Evolutionary conservation across 1,140 invertebrate species (phyloP).

Genomic region (Calliopsis andreniformis): DNA sequence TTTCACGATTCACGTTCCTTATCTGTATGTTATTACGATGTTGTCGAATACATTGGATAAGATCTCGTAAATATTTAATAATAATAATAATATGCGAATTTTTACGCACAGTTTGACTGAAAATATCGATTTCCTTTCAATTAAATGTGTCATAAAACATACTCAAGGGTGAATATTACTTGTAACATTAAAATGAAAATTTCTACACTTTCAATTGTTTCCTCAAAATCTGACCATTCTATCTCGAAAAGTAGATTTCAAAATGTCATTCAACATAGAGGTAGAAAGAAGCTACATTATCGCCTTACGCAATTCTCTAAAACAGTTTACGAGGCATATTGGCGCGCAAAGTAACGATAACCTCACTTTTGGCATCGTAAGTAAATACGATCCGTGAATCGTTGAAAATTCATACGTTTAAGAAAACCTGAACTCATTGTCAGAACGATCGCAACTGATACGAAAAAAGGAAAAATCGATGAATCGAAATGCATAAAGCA

Average conservation of each 20-base stretch:
- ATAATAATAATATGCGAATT: too few species aligned
- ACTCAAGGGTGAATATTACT: too few species aligned
- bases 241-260: not conserved
- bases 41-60: too few species aligned
- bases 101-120: too few species aligned
- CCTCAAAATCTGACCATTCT: not conserved
- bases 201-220: not conserved
- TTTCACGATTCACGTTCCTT: too few species aligned
- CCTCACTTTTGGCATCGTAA: constrained; percentile 57
- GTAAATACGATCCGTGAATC: not conserved
- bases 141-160: too few species aligned
- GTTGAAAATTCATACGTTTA: not conserved
- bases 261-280: not conserved
- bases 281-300: not conserved
- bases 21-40: too few species aligned
- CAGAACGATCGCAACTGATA: not conserved
- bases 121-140: too few species aligned
- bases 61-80: too few species aligned
- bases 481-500: too few species aligned
- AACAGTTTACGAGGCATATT: constrained; percentile 35
- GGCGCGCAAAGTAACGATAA: constrained; percentile 48
- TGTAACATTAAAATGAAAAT: not conserved
- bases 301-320: constrained; percentile 47
- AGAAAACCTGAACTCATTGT: too few species aligned
- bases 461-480: not conserved